Conservation (phyloP, 2,888 invertebrate genomes). For the Ennomos quercinarius region DNA sequence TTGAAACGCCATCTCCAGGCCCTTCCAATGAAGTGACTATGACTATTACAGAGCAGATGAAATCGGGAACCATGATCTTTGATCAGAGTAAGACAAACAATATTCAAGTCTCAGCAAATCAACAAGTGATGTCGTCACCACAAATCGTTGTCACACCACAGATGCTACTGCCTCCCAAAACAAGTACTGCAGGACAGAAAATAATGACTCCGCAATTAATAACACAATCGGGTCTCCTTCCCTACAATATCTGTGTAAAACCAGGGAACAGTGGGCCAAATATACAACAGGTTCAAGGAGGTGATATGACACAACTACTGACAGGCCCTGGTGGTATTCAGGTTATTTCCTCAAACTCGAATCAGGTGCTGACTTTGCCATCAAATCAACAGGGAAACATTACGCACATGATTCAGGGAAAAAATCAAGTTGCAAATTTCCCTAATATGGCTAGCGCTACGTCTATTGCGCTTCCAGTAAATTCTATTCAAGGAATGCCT, state of each 20-base stretch:
- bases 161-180: constrained; percentile 79
- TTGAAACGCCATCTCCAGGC: constrained; percentile 83
- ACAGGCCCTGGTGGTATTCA: constrained; percentile 79
- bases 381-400: constrained; percentile 72
- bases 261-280: constrained; percentile 69
- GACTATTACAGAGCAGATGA: constrained; percentile 82
- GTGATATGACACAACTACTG: constrained; percentile 77
- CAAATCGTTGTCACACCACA: constrained; percentile 83
- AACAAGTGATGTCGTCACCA: constrained; percentile 77
- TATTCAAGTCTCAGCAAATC: constrained; percentile 77
- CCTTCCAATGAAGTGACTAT: constrained; percentile 81
- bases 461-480: constrained; percentile 79
- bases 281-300: constrained; percentile 77
- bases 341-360: constrained; percentile 82
- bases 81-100: constrained; percentile 79
- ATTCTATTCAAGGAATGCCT: constrained; percentile 80
- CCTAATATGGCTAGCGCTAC: constrained; percentile 81
- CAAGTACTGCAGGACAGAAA: constrained; percentile 71
- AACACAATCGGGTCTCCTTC: constrained; percentile 75
- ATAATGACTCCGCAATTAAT: constrained; percentile 76
- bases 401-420: constrained; percentile 73
- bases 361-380: constrained; percentile 79
- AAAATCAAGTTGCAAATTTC: constrained; percentile 76
- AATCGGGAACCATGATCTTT: constrained; percentile 78
- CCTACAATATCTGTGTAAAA: constrained; percentile 82